These are phyloP conservation scores for Halcyon chelicuti DNA, from an alignment of 2,797 vertebrate species.

Conservation along the genomic window DNA sequence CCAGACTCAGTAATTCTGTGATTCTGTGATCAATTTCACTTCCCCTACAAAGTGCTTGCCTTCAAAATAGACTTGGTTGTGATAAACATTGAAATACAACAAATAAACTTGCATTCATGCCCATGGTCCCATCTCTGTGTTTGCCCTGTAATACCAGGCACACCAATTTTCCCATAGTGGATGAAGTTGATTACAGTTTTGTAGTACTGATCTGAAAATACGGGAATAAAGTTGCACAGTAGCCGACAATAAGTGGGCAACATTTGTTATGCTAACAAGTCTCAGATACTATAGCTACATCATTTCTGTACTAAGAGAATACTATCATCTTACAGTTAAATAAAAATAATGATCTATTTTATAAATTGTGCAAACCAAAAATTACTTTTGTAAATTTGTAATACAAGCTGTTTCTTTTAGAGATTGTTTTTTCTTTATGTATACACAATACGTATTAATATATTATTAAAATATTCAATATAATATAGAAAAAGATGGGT, in stretches of 20 bases:
- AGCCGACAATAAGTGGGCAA: neutral
- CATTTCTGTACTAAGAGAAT: neutral
- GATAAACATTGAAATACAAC: neutral
- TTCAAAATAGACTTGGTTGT: neutral
- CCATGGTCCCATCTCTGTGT: neutral
- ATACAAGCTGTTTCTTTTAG: neutral
- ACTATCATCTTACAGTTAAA: neutral
- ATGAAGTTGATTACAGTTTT: neutral
- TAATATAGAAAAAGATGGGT: neutral
- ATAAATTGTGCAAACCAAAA: neutral
- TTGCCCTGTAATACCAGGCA: neutral
- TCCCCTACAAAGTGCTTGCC: neutral
- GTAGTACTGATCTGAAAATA: neutral
- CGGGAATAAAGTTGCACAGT: neutral
- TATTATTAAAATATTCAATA: neutral
- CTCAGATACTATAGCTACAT: slow-evolving; percentile 1
- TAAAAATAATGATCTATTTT: slow-evolving; percentile 20
- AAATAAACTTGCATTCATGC: neutral
- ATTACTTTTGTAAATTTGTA: neutral
- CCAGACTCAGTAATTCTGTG: too few species aligned
- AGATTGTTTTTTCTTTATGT: neutral
- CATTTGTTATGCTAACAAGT: neutral
- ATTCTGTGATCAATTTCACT: neutral
- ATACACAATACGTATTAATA: neutral
- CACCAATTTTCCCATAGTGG: neutral